A percentile compares a stretch with the other conserved stretches of the same genome.
Conservation (phyloP, 2,797 vertebrate genomes). For the Coendou prehensilis region DNA sequence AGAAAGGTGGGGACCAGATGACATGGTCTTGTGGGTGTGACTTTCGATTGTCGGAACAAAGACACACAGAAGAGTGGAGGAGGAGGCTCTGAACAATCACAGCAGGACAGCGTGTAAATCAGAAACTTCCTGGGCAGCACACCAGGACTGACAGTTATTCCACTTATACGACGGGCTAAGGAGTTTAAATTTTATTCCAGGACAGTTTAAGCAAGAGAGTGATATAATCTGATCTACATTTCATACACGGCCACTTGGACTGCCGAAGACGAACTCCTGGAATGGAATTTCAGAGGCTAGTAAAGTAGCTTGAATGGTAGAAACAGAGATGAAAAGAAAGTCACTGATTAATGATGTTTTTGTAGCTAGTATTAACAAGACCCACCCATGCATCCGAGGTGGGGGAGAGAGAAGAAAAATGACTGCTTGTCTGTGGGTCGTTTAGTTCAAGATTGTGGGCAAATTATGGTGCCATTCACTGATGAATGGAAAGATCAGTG, state of each 20-base stretch:
- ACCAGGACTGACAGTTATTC: background rate
- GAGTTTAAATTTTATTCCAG: background rate
- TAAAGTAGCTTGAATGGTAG: background rate
- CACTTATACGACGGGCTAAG: background rate
- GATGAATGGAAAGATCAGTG: background rate
- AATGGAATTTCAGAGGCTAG: background rate
- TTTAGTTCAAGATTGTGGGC: background rate
- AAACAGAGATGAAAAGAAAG: background rate
- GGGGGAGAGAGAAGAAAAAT: background rate
- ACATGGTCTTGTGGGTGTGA: background rate
- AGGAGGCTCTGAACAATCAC: background rate
- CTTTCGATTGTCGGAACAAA: background rate
- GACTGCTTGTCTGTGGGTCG: background rate
- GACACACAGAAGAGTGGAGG: background rate
- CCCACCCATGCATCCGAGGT: background rate
- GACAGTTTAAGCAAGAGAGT: background rate
- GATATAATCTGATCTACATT: constrained; percentile 31
- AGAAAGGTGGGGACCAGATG: background rate
- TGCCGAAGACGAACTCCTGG: background rate
- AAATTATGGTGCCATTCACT: background rate
- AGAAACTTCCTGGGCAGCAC: constrained; percentile 12
- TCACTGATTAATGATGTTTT: background rate
- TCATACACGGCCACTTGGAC: background rate
- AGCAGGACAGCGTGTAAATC: background rate
- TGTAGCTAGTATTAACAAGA: background rate